Percentiles rank a stretch among this genome's conserved stretches.
These are phyloP conservation scores for Peromyscus maniculatus DNA, from an alignment of 2,113 vertebrate species.

Conservation along the genomic window DNA sequence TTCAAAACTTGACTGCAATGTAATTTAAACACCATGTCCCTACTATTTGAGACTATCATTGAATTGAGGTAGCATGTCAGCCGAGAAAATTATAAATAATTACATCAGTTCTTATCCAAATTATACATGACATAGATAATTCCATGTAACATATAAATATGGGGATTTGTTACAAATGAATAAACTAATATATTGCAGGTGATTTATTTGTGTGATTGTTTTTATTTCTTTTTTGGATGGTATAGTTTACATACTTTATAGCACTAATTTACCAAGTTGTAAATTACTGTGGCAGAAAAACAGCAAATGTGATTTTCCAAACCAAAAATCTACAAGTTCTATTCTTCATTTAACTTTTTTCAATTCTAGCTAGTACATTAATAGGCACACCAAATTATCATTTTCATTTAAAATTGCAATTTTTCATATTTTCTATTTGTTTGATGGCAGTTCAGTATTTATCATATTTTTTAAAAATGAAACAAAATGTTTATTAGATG, in stretches of 20 bases:
- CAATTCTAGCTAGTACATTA: background rate
- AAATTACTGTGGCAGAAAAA: background rate
- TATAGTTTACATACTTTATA: background rate
- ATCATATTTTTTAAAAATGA: conserved; percentile 38
- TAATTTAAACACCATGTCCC: conserved; percentile 57
- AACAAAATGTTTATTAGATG: background rate
- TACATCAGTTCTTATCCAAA: conserved; percentile 24
- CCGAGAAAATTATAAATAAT: conserved; percentile 57
- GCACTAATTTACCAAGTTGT: conserved; percentile 6
- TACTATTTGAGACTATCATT: conserved; percentile 29
- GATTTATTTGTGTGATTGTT: background rate
- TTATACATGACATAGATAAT: background rate
- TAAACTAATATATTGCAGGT: background rate
- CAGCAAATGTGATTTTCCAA: background rate
- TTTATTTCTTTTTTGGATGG: background rate
- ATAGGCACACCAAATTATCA: background rate
- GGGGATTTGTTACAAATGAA: background rate
- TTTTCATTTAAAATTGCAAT: conserved; percentile 37
- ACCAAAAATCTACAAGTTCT: background rate
- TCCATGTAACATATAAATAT: conserved; percentile 21
- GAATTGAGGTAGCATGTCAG: conserved; percentile 29
- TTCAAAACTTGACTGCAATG: conserved; percentile 63
- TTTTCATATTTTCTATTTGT: conserved; percentile 50
- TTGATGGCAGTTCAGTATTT: background rate
- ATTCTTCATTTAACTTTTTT: background rate